Conservation (phyloP, 1,140 invertebrate genomes). For the Solenopsis invicta region DNA sequence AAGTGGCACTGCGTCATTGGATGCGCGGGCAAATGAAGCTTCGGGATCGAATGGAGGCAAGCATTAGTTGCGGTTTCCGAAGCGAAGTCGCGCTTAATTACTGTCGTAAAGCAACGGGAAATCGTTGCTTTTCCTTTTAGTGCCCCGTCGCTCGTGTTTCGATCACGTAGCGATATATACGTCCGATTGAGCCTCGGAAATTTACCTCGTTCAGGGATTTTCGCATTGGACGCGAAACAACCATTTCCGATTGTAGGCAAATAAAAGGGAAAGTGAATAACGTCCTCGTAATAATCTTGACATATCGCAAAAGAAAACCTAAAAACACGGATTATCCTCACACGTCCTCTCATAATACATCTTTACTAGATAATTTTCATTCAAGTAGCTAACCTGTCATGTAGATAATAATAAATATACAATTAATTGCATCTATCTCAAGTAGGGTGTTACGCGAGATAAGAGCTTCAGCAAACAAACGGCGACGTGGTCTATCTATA, state of each 20-base stretch:
- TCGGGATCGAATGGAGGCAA: slow-evolving; percentile 59
- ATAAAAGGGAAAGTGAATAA: slow-evolving; percentile 4
- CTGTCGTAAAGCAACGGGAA: slow-evolving; percentile 65
- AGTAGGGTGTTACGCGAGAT: slow-evolving; percentile 32
- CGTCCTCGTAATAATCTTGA: not conserved
- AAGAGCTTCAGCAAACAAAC: slow-evolving; percentile 34
- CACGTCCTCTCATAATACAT: no score
- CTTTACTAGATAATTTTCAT: not conserved
- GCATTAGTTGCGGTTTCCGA: slow-evolving; percentile 77
- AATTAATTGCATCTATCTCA: slow-evolving; percentile 43
- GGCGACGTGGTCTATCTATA: slow-evolving; percentile 43
- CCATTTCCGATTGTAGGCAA: not conserved
- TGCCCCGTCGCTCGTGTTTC: slow-evolving; percentile 62
- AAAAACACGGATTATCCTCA: not conserved
- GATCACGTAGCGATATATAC: slow-evolving; percentile 29
- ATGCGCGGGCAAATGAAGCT: slow-evolving; percentile 27
- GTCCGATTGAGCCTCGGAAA: slow-evolving; percentile 5
- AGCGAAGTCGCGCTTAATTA: slow-evolving; percentile 73
- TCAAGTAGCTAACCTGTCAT: not conserved
- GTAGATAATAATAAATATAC: slow-evolving; percentile 12
- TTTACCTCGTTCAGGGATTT: slow-evolving; percentile 47
- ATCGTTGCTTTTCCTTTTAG: slow-evolving; percentile 65
- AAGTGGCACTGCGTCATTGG: slow-evolving; percentile 51
- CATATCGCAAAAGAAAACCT: not conserved
- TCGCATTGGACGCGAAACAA: not conserved